These are phyloP conservation scores for Bombyx mori DNA, from an alignment of 1,140 invertebrate species.

Conservation along the genomic window DNA sequence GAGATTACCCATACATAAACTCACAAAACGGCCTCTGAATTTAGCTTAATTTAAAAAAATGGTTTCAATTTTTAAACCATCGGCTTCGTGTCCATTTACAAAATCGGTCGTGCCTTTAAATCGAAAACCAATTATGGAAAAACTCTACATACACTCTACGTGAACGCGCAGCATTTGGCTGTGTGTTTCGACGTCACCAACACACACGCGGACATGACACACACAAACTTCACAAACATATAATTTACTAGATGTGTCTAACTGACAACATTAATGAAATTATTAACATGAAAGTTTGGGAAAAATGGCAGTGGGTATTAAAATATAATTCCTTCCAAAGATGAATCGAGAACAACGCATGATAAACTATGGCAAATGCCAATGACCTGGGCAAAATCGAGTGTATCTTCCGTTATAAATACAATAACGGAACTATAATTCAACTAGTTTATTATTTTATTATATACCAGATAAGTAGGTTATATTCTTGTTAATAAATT, in stretches of 20 bases:
- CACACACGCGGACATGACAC: neutral
- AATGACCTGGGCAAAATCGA: too few relatives aligned
- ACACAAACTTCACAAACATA: constrained; percentile 3
- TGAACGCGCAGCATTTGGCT: constrained; percentile 25
- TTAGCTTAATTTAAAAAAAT: neutral
- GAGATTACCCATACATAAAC: neutral
- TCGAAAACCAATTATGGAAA: constrained; percentile 64
- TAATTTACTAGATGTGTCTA: constrained; percentile 12
- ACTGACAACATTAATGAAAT: too few relatives aligned
- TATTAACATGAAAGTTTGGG: too few relatives aligned
- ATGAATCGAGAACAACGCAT: too few relatives aligned
- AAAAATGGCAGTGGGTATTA: too few relatives aligned
- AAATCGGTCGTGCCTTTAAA: constrained; percentile 33
- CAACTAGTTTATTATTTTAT: too few relatives aligned
- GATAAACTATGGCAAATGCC: too few relatives aligned
- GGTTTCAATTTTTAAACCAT: neutral
- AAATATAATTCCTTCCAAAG: too few relatives aligned
- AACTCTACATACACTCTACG: constrained; percentile 44
- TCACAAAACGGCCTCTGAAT: neutral
- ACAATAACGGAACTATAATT: too few relatives aligned
- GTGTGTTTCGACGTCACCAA: constrained; percentile 13
- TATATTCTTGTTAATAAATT: too few relatives aligned
- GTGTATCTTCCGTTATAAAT: too few relatives aligned
- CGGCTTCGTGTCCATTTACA: neutral
- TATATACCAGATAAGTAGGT: too few relatives aligned